Conservation (phyloP, 2,113 vertebrate species). For the Pollachius pollachius region DNA sequence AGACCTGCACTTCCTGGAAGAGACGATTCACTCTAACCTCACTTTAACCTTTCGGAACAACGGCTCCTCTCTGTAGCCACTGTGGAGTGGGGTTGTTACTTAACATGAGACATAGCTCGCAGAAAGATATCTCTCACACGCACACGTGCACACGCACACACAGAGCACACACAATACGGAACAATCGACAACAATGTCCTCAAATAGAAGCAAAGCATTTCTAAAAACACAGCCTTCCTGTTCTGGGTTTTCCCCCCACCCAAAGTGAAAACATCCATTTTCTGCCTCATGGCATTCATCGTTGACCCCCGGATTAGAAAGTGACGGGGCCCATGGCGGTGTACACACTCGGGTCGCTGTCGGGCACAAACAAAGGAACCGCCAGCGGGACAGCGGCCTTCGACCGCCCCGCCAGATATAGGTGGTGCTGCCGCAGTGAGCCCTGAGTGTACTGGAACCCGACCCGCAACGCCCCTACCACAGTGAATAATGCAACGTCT, state of each 20-base stretch:
- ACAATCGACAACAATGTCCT: not conserved
- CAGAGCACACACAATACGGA: not conserved
- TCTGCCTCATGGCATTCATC: slow-evolving; percentile 27
- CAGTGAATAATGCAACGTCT: slow-evolving; percentile 35
- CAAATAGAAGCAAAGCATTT: not conserved
- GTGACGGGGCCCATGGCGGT: slow-evolving; percentile 16
- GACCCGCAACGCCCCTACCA: slow-evolving; percentile 2
- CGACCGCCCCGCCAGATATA: slow-evolving; percentile 55
- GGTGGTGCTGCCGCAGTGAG: slow-evolving; percentile 17
- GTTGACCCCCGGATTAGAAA: slow-evolving; percentile 42
- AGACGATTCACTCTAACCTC: no score
- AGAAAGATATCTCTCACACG: not conserved
- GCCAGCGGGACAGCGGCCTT: slow-evolving; percentile 52
- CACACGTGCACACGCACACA: not conserved
- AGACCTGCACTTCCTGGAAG: no score
- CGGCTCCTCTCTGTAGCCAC: not conserved
- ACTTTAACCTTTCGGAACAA: no score
- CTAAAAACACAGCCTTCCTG: slow-evolving; percentile 25
- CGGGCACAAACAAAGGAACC: slow-evolving; percentile 53
- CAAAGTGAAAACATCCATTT: not conserved
- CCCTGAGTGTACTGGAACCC: slow-evolving; percentile 3
- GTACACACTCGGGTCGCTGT: slow-evolving; percentile 11
- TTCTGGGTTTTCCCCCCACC: not conserved
- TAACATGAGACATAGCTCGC: no score
- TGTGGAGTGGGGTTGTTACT: not conserved